Evolutionary conservation across 2,797 vertebrate genomes (phyloP), one percentile per base, ranked within the genome.

Genomic region (Enteromius unitaeniatus): DNA sequence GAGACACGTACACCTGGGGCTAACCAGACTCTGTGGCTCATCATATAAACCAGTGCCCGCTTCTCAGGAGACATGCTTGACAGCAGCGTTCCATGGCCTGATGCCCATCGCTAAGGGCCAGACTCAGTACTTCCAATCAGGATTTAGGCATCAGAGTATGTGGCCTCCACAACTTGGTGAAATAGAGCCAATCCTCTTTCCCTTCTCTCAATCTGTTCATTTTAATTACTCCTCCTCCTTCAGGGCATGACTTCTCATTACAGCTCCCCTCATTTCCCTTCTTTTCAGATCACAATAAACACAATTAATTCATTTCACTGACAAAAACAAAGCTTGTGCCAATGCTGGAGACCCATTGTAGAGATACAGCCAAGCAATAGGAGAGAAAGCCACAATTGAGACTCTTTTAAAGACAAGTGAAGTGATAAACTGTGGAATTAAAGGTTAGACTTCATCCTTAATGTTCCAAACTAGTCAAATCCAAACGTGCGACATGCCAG

Each of bases 161-260:
- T 49, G 84, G 51, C 64, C 11, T 60, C 21, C 72, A 42, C 1
- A 23, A 19, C 72, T 55, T 34, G 5, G 49, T 69, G 78, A 83
- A 70, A 37, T 28, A 23, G 42, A 77, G 70, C 78, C 85, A 58
- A 37, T 51, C 72, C 55, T 73, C n/a, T 64, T 84, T 53, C 53
- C 31, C 28, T 67, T 78, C 26, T 21, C 23, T 53, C 77, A 83
- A 80, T 86, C 78, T 70, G 75, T 53, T 76, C 53, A 53, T 82
- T 82, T 82, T 83, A 84, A 86, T 86, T 75, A 86, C 53, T 84
- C 60, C 49, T 80, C 76, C 42, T 67, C 58, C 85, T 86, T 74
- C 51, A 82, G 74, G 84, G 45, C 74, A 79, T 37, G 55, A 78
- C 80, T 73, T 81, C 47, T 64, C 68, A 86, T 79, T 86, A 82